phyloP scores from a whole-genome alignment of 2,888 invertebrate species.

The Trissolcus brochymenae region DNA sequence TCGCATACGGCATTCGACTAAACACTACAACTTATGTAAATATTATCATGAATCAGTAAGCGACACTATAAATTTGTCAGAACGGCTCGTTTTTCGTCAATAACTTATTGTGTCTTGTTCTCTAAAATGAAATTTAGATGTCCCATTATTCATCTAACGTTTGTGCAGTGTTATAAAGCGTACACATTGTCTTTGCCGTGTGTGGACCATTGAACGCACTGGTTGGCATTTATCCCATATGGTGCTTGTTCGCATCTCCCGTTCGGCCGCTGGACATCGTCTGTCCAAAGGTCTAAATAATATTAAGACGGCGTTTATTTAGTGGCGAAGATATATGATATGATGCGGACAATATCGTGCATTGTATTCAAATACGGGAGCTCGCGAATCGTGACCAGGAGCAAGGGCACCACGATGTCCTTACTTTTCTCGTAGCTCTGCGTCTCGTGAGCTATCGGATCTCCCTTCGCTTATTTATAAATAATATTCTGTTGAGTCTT shows the following conservation, averaged over 20 bases:
- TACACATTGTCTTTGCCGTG: constrained; percentile 31
- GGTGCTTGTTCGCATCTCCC: constrained; percentile 24
- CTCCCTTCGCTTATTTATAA: constrained; percentile 65
- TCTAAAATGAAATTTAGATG: neutral
- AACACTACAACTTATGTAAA: constrained; percentile 5
- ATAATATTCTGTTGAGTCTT: constrained; percentile 66
- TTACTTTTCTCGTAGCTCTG: constrained; percentile 58
- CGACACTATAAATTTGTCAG: too few species aligned
- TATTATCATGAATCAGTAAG: neutral
- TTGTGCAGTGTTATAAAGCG: constrained; percentile 46
- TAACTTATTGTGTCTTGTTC: too few species aligned
- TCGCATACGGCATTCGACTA: constrained; percentile 34
- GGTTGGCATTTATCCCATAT: constrained; percentile 59
- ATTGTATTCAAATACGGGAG: constrained; percentile 77
- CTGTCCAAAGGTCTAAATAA: constrained; percentile 70
- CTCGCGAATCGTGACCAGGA: constrained; percentile 75
- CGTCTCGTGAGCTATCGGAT: constrained; percentile 50
- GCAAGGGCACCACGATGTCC: constrained; percentile 62
- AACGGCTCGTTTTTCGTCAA: too few species aligned
- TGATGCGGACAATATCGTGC: constrained; percentile 77
- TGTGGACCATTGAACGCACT: constrained; percentile 52
- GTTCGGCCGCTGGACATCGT: constrained; percentile 32
- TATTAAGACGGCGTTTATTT: constrained; percentile 77
- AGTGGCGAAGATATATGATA: constrained; percentile 76
- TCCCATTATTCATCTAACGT: constrained; percentile 27